Percentiles rank a stretch among this genome's conserved stretches.
Evolutionary conservation across 1,140 invertebrate genomes (phyloP).

Genomic region (Onthophagus taurus): DNA sequence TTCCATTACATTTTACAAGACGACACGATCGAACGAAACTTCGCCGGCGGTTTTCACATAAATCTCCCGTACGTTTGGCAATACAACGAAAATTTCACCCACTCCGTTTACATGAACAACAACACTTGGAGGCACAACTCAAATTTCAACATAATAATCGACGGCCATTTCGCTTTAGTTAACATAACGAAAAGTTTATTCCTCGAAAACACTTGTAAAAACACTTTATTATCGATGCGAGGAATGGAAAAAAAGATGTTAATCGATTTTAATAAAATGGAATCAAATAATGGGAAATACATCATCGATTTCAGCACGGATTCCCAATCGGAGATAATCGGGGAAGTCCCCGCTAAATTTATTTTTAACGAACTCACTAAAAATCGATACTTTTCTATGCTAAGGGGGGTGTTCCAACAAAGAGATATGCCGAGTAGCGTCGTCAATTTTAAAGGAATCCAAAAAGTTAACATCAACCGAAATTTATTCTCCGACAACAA

Average conservation of each 20-base stretch:
- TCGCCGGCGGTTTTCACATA: conserved; percentile 73
- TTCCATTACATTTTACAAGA: conserved; percentile 89
- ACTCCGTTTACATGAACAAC: conserved; percentile 76
- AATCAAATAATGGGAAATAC: conserved; percentile 72
- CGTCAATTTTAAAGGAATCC: conserved; percentile 87
- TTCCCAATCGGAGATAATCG: conserved; percentile 89
- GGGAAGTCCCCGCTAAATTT: conserved; percentile 71
- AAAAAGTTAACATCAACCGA: conserved; percentile 81
- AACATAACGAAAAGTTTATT: conserved; percentile 82
- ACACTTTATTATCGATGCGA: conserved; percentile 71
- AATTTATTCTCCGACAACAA: conserved; percentile 87
- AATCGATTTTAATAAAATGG: conserved; percentile 69
- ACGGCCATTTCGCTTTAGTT: conserved; percentile 82
- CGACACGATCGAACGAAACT: conserved; percentile 78
- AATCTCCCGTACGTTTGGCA: conserved; percentile 88
- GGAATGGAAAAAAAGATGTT: conserved; percentile 96
- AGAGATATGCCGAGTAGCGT: conserved; percentile 63
- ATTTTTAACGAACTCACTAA: conserved; percentile 66
- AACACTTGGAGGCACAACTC: conserved; percentile 79
- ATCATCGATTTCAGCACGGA: conserved; percentile 83
- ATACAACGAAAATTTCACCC: conserved; percentile 90
- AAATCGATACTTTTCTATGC: conserved; percentile 47
- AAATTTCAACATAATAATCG: conserved; percentile 75
- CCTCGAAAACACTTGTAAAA: conserved; percentile 72
- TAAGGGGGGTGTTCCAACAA: conserved; percentile 35